These are phyloP conservation scores for Lasioglossum albipes DNA, from an alignment of 1,140 invertebrate genomes.

Conservation along the genomic window DNA sequence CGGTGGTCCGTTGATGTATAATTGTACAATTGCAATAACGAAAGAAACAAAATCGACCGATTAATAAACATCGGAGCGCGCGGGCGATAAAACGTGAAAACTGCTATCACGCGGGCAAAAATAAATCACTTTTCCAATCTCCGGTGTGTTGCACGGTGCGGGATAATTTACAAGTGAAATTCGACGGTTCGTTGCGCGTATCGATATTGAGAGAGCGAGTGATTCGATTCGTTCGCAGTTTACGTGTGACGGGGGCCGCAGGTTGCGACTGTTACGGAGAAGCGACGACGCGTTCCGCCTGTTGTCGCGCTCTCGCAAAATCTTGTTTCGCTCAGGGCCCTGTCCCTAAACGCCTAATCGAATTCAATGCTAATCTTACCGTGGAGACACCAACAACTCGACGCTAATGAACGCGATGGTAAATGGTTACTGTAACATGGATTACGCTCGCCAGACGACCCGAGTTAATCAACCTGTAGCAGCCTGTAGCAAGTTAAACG, in stretches of 20 bases:
- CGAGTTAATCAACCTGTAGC: slow-evolving; percentile 29
- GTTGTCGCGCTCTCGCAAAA: not conserved
- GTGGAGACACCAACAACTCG: slow-evolving; percentile 13
- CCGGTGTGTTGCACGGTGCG: not conserved
- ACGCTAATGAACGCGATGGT: slow-evolving; percentile 33
- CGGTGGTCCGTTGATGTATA: too few relatives aligned
- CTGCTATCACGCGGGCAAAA: not conserved
- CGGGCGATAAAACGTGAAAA: not conserved
- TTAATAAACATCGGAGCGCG: not conserved
- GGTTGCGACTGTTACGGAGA: not conserved
- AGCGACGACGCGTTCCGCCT: too few relatives aligned
- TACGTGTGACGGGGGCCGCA: too few relatives aligned
- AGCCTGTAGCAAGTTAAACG: slow-evolving; percentile 39
- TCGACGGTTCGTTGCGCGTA: not conserved
- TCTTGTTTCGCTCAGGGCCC: slow-evolving; percentile 6
- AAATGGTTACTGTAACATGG: slow-evolving; percentile 31
- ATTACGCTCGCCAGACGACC: slow-evolving; percentile 1
- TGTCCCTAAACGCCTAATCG: slow-evolving; percentile 30
- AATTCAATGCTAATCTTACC: slow-evolving; percentile 36
- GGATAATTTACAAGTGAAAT: slow-evolving; percentile 9
- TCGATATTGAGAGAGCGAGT: not conserved
- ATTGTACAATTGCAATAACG: not conserved
- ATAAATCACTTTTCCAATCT: slow-evolving; percentile 16
- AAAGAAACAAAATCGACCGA: too few relatives aligned
- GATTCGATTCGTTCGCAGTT: slow-evolving; percentile 1